Percentiles rank a stretch among this genome's conserved stretches.
phyloP scores from a whole-genome alignment of 2,797 vertebrate species.

The Enteromius thamalakanensis region DNA sequence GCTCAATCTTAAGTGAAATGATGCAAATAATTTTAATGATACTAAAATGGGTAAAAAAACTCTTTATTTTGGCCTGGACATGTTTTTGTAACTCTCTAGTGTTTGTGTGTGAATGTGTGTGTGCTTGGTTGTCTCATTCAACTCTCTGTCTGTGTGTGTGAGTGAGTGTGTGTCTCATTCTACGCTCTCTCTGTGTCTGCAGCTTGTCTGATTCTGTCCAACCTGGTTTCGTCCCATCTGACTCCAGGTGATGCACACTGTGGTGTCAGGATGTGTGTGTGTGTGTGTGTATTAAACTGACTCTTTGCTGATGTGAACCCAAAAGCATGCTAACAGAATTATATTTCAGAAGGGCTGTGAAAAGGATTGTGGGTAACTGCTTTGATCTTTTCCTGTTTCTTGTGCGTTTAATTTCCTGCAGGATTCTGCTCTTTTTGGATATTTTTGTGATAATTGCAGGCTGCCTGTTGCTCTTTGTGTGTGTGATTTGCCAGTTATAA shows the following conservation, averaged over 20 bases:
- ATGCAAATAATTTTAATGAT: neutral
- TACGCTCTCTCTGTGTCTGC: slow-evolving; percentile 65
- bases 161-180: slow-evolving; percentile 37
- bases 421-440: neutral
- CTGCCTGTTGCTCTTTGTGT: neutral
- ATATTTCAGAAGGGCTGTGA: neutral
- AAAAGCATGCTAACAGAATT: neutral
- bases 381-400: neutral
- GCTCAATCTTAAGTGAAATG: neutral
- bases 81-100: neutral
- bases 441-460: neutral
- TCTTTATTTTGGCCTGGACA: neutral
- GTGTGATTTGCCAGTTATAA: neutral
- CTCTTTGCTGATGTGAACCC: neutral
- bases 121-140: neutral
- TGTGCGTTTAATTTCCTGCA: neutral
- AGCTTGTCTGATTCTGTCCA: slow-evolving; percentile 90
- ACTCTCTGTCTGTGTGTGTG: neutral
- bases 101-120: slow-evolving; percentile 18
- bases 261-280: slow-evolving; percentile 35
- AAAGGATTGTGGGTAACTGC: neutral
- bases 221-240: slow-evolving; percentile 84
- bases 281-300: neutral
- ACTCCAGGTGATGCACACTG: slow-evolving; percentile 82
- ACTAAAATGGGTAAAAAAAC: neutral